Evolutionary conservation across 2,888 invertebrate genomes (phyloP), one percentile per base, ranked within the genome.

Genomic region (Drosophila prolongata): DNA sequence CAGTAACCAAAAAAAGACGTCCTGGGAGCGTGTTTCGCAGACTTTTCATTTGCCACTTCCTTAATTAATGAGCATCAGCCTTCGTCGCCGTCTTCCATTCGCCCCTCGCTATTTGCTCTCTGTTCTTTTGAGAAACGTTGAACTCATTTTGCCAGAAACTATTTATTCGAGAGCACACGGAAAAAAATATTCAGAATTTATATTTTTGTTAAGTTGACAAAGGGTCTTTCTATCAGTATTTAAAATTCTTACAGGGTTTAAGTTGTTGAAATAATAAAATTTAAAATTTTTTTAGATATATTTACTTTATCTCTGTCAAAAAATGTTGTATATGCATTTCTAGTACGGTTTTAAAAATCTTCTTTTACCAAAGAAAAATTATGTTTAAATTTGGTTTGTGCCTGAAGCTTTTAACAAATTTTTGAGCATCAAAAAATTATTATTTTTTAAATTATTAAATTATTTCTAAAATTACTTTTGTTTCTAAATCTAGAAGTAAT

Each of bases 31-130:
- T 88, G 80, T 82, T 88, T 78, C 75, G 54, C 88, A 78, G 88
- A 77, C 88, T 86, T 80, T 83, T 83, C 83, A 83, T 88, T 83
- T 83, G 83, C 88, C 88, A 88, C 81, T 87, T 89, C 84, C 85
- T 89, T 85, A 85, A 85, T 85, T 85, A 85, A 85, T 85, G 85
- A 84, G 89, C 84, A 79, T 75, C 75, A 76, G 62, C 42, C 61
- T 61, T 38, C 64, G 62, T 16, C 62, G 42, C 27, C 65, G 55
- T 49, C 67, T 59, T 70, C 56, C 40, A 56, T 34, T 34, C 24
- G 47, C 38, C 68, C 40, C 78, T 73, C 73, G 87, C 80, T 85
- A 71, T 87, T 89, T 89, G 87, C 85, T 74, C 81, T 73, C 76
- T 78, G 80, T 89, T 89, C 81, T 79, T 70, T 81, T 86, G 86